Conservation (phyloP, 1,140 invertebrate species). For the Manduca sexta region DNA sequence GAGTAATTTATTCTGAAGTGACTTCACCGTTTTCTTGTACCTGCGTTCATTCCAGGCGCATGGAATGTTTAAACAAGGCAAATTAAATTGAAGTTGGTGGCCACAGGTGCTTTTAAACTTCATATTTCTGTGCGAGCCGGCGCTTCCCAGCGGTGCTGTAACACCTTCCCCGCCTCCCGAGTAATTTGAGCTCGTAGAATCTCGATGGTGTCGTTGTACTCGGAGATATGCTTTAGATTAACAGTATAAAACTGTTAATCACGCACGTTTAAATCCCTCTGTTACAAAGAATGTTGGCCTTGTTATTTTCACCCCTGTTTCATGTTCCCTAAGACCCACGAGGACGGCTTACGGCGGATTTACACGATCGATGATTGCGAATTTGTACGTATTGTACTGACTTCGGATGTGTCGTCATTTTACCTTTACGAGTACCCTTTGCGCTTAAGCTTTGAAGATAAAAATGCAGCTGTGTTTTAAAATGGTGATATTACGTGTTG, state of each 20-base stretch:
- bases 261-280: constrained; percentile 35
- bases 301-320: constrained; percentile 24
- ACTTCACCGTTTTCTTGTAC: background rate
- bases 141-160: constrained; percentile 7
- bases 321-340: constrained; percentile 29
- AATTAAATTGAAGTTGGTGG: constrained; percentile 15
- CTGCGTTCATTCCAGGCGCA: background rate
- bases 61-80: background rate
- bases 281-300: constrained; percentile 31
- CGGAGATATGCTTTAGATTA: constrained; percentile 27
- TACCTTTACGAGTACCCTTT: background rate
- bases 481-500: too few relatives aligned
- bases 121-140: constrained; percentile 8
- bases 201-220: constrained; percentile 28
- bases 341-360: constrained; percentile 40
- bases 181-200: constrained; percentile 18
- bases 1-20: constrained; percentile 2
- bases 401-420: background rate
- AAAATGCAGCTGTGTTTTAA: too few relatives aligned
- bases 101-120: constrained; percentile 12
- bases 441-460: too few relatives aligned
- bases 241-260: constrained; percentile 24
- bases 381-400: constrained; percentile 18
- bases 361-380: constrained; percentile 42
- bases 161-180: background rate